Conservation (phyloP, 1,140 invertebrate species). For the Drosophila varians region DNA sequence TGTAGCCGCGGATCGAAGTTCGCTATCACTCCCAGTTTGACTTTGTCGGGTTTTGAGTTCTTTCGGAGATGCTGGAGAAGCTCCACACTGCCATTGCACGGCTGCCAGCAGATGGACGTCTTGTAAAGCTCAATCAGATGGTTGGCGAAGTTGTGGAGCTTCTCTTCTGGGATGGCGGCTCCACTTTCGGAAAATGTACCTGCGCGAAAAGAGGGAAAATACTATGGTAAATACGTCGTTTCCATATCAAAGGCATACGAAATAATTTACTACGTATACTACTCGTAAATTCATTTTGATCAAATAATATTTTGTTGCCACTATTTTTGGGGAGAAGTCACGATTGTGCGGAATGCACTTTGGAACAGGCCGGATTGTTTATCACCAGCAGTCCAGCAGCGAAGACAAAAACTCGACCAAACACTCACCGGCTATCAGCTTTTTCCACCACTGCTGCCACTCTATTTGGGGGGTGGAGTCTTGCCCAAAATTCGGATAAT, state of each 20-base stretch:
- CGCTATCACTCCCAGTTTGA: constrained; percentile 91
- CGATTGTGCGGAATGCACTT: constrained; percentile 22
- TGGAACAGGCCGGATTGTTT: constrained; percentile 30
- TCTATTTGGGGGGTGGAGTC: constrained; percentile 85
- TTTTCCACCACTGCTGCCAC: constrained; percentile 93
- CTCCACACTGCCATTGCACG: constrained; percentile 86
- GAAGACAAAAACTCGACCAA: constrained; percentile 26
- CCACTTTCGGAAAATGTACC: constrained; percentile 78
- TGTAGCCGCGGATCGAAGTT: constrained; percentile 94
- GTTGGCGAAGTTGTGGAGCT: constrained; percentile 85
- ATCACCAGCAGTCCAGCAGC: constrained; percentile 16
- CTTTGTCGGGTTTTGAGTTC: constrained; percentile 56
- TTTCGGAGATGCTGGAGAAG: constrained; percentile 86
- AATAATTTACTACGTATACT: constrained; percentile 1
- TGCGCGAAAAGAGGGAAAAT: background rate
- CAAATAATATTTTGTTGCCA: background rate
- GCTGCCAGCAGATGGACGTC: constrained; percentile 89
- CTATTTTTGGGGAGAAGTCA: constrained; percentile 2
- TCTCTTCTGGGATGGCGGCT: constrained; percentile 80
- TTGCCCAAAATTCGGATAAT: constrained; percentile 92
- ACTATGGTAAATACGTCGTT: background rate
- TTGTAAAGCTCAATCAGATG: constrained; percentile 88
- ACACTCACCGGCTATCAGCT: constrained; percentile 72
- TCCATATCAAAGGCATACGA: background rate
- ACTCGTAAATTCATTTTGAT: background rate